Conservation (phyloP, 2,797 vertebrate species). For the Merluccius polli region DNA sequence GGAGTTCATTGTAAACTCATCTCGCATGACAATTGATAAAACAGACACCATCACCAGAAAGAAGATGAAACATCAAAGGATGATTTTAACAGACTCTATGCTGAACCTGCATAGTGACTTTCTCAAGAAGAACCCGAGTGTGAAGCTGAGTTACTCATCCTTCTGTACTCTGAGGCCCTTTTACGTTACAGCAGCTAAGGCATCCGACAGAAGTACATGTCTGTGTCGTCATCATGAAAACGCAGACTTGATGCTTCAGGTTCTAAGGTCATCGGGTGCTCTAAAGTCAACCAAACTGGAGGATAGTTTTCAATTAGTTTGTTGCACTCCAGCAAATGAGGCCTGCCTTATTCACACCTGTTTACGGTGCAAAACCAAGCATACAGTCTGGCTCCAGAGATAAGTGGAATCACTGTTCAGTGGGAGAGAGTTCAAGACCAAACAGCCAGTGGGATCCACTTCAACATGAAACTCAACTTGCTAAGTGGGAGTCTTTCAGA, state of each 20-base stretch:
- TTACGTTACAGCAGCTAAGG: constrained; percentile 23
- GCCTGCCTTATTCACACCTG: constrained; percentile 19
- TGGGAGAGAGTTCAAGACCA: constrained; percentile 23
- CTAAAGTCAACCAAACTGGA: constrained; percentile 18
- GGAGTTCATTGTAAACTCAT: constrained; percentile 12
- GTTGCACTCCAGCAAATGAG: constrained; percentile 17
- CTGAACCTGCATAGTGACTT: constrained; percentile 23
- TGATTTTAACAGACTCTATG: constrained; percentile 23
- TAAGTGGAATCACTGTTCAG: constrained; percentile 12
- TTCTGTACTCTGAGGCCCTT: constrained; percentile 30
- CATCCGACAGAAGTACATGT: background rate
- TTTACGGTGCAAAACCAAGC: constrained; percentile 13
- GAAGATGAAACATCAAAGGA: constrained; percentile 24
- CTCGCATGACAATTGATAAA: constrained; percentile 20
- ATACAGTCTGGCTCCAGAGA: constrained; percentile 5
- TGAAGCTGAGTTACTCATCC: constrained; percentile 29
- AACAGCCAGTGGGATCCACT: constrained; percentile 7
- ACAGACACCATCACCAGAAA: constrained; percentile 22
- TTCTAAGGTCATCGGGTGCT: constrained; percentile 7
- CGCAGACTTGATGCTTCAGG: constrained; percentile 26
- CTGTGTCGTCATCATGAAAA: constrained; percentile 2
- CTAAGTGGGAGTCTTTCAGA: constrained; percentile 17
- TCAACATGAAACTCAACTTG: constrained; percentile 9
- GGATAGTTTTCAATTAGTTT: constrained; percentile 24
- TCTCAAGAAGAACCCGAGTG: constrained; percentile 13